Evolutionary conservation across 2,797 vertebrate genomes (phyloP), one percentile per base, ranked within the genome.

Genomic region (Sciaenops ocellatus): DNA sequence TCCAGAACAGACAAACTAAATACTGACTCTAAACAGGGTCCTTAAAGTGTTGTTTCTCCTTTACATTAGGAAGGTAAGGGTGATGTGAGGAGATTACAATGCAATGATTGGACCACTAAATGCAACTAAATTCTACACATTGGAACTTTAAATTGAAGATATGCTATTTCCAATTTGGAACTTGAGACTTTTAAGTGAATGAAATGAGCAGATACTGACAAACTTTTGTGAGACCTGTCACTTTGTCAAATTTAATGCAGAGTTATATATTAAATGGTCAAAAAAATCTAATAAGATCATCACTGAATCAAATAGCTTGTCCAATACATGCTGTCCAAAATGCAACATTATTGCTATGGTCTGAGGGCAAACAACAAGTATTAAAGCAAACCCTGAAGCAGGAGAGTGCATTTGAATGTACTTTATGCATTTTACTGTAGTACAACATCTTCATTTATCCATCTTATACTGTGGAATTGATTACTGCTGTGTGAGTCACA

Each of bases 381-480:
- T 9, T 41, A 51, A 15, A 51, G 22, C 16, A 41, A 24, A 26
- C 22, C 9, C 2, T 24, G 12, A 22, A 52, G 20, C 11, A 51
- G 57, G 44, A 28, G 0, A 17, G 28, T 6, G 3, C 61, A 55
- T 34, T 24, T 15, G 0, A 66, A 48, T 26, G 9, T 6, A 8
- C 17, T 62, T 28, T 10, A 22, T 41, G 12, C 30, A n/a, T 56
- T 56, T 42, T 42, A 50, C 22, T 51, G 11, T 12, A 11, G 5
- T 17, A 59, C 15, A 74, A 54, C 71, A 34, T 59, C 51, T 54
- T 47, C 24, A 65, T 48, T 34, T 28, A 48, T 69, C 3, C n/a
- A 13, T 50, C 24, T 34, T 11, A 55, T 2, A 22, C 51, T 28
- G 57, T 65, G 28, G 24, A 20, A 74, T 44, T 50, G 64, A 68